Evolutionary conservation across 2,888 invertebrate species (phyloP).

Genomic region (Sabellastarte sp.): DNA sequence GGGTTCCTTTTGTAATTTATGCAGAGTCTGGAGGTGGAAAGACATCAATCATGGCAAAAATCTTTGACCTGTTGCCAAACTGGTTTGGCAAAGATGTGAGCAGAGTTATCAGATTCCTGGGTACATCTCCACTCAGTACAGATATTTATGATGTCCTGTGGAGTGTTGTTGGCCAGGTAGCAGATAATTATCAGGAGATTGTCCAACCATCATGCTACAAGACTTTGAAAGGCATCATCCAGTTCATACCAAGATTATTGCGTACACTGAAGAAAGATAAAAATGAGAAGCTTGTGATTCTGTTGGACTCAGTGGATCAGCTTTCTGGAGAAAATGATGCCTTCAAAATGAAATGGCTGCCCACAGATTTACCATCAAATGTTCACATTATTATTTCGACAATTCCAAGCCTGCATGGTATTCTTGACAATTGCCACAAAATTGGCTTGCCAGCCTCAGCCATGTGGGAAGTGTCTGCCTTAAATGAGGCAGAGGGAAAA

Average conservation of each 20-base stretch:
- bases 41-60: slow-evolving; percentile 27
- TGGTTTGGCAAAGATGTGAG: slow-evolving; percentile 24
- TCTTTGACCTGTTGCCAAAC: slow-evolving; percentile 7
- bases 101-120: slow-evolving; percentile 34
- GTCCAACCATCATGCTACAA: slow-evolving; percentile 43
- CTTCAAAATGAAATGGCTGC: slow-evolving; percentile 44
- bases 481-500: slow-evolving; percentile 38
- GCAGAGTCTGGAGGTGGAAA: slow-evolving; percentile 25
- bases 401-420: slow-evolving; percentile 37
- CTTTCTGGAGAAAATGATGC: slow-evolving; percentile 36
- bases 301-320: slow-evolving; percentile 52
- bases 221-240: slow-evolving; percentile 27
- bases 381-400: slow-evolving; percentile 46
- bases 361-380: slow-evolving; percentile 39
- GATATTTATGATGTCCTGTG: slow-evolving; percentile 27
- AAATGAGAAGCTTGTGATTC: slow-evolving; percentile 40
- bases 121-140: slow-evolving; percentile 35
- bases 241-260: slow-evolving; percentile 41
- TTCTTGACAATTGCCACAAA: slow-evolving; percentile 34
- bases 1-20: slow-evolving; percentile 7
- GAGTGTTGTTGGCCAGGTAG: slow-evolving; percentile 31
- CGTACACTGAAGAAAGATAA: no score
- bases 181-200: slow-evolving; percentile 32
- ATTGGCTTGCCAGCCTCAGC: slow-evolving; percentile 25
- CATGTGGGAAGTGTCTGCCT: slow-evolving; percentile 38